phyloP scores from a whole-genome alignment of 2,888 invertebrate genomes.

The Mythimna vitellina region DNA sequence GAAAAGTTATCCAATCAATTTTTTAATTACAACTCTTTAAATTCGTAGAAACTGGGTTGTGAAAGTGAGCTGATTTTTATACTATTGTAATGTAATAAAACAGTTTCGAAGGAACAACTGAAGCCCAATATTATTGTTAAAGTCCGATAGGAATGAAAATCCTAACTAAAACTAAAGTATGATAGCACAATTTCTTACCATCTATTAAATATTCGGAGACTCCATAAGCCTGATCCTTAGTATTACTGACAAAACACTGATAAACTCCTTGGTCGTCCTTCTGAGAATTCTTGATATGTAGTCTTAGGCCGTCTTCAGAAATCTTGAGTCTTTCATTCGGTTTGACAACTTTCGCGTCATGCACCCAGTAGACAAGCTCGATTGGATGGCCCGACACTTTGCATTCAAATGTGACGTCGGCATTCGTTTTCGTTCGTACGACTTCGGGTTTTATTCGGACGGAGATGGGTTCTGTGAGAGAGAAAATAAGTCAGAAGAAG shows the following conservation, averaged over 20 bases:
- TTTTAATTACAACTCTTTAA: conserved; percentile 67
- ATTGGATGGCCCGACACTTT: conserved; percentile 96
- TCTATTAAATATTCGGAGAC: conserved; percentile 95
- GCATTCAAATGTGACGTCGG: conserved; percentile 96
- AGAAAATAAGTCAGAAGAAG: conserved; percentile 44
- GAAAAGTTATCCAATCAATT: conserved; percentile 73
- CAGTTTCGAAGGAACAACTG: not conserved
- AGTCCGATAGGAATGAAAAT: not conserved
- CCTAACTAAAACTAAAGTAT: not conserved
- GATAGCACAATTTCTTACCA: conserved; percentile 87
- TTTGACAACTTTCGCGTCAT: conserved; percentile 93
- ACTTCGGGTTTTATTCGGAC: conserved; percentile 95
- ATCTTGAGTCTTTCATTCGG: conserved; percentile 91
- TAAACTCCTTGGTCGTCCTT: conserved; percentile 97
- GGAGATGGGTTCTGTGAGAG: conserved; percentile 93
- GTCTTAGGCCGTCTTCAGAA: conserved; percentile 85
- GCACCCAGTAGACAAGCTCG: conserved; percentile 94
- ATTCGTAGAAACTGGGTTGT: conserved; percentile 34
- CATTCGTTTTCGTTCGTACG: conserved; percentile 95
- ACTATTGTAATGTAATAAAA: conserved; percentile 14
- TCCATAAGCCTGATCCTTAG: conserved; percentile 96
- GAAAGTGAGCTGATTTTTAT: conserved; percentile 24
- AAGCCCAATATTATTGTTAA: not conserved
- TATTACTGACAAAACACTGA: conserved; percentile 96
- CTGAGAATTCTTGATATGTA: conserved; percentile 92